Conservation (phyloP, 2,113 vertebrate genomes). For the Pseudolaguvia tuberculata region DNA sequence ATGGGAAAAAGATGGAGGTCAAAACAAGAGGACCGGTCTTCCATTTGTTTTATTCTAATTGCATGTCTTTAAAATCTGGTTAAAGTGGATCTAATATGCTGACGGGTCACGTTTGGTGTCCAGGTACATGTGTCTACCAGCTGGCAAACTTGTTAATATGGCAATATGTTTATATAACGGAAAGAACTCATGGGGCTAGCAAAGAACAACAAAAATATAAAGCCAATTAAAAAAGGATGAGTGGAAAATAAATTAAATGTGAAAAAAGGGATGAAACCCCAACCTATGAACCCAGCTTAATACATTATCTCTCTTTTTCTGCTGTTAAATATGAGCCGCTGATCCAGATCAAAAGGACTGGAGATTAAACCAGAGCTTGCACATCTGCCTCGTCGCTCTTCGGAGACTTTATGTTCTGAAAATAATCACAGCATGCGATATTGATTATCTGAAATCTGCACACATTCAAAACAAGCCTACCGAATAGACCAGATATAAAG, state of each 20-base stretch:
- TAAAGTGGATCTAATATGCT: background rate
- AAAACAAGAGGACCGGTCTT: background rate
- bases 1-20: background rate
- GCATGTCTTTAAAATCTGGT: background rate
- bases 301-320: background rate
- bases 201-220: too few species aligned
- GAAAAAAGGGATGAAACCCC: conserved; percentile 3
- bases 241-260: too few species aligned
- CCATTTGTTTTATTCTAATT: background rate
- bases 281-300: background rate
- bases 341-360: background rate
- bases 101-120: background rate
- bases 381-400: conserved; percentile 15
- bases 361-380: conserved; percentile 21
- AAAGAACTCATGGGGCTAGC: too few species aligned
- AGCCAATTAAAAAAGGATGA: too few species aligned
- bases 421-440: background rate
- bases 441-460: conserved; percentile 11
- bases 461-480: background rate
- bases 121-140: background rate
- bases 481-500: too few species aligned
- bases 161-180: too few species aligned
- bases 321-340: background rate
- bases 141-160: too few species aligned
- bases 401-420: conserved; percentile 4